phyloP scores from a whole-genome alignment of 2,113 vertebrate species.

The Crotophaga sulcirostris region DNA sequence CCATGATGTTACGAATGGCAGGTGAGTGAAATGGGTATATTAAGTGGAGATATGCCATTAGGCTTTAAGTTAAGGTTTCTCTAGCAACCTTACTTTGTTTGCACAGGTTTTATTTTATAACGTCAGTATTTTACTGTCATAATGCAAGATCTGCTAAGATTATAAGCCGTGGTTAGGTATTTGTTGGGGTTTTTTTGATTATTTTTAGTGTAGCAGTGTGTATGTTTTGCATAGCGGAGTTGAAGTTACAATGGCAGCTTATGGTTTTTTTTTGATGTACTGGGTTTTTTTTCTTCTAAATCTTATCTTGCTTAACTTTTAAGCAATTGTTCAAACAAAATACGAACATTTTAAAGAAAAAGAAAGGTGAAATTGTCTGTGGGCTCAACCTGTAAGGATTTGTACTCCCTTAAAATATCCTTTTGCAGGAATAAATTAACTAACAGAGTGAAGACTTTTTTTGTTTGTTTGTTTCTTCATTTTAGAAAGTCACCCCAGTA shows the following conservation, averaged over 20 bases:
- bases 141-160: background rate
- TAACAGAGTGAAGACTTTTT: background rate
- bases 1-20: constrained; percentile 99
- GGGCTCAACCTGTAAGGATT: background rate
- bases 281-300: background rate
- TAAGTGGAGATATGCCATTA: background rate
- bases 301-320: background rate
- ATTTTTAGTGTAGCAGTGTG: background rate
- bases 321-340: background rate
- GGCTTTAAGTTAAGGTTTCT: background rate
- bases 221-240: background rate
- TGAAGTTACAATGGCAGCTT: background rate
- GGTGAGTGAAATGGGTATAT: constrained; percentile 61
- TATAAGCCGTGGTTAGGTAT: background rate
- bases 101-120: background rate
- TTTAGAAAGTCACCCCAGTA: background rate
- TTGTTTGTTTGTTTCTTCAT: background rate
- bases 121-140: background rate
- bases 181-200: background rate
- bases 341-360: background rate
- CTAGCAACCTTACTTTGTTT: background rate
- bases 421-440: background rate
- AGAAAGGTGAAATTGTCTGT: background rate
- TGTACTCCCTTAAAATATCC: background rate
- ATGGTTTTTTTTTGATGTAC: accelerated